Evolutionary conservation across 2,888 invertebrate species (phyloP), one percentile per base, ranked within the genome.

Genomic region (Leptopterna dolabrata): DNA sequence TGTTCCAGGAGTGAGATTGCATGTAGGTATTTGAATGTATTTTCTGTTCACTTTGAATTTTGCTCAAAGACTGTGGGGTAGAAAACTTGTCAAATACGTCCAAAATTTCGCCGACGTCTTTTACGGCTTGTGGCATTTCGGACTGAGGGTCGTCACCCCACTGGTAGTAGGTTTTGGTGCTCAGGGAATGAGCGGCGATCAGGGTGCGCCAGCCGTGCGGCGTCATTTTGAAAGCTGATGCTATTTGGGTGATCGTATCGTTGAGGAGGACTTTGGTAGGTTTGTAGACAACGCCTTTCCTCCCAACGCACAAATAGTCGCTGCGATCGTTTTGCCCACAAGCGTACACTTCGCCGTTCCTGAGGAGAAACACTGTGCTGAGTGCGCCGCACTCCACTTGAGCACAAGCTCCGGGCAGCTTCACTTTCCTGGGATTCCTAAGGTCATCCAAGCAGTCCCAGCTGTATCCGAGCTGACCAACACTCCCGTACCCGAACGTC

Each of bases 321-420:
- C 14, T 24, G 6, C 24, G 19, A 0, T n/a, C 16, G 27, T 80
- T 80, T 16, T 24, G 4, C 0, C 80, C 80, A 29, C 80, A 47
- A 19, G 45, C 80, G 47, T 80, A 80, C 19, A 80, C 47, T 80
- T 80, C 80, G 4, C 80, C 80, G 19, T 19, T 47, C 2, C 47
- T 45, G 1, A 80, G 47, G 19, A 80, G 29, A 47, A 47, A 80
- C 27, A 80, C n/a, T 2, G 80, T 80, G 43, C 43, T 45, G 19
- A 43, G 24, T 0, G 47, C 0, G 1, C 47, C 80, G 47, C 80
- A 80, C 27, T 47, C 47, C 14, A 80, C 80, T 6, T 47, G 6
- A 0, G 16, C 11, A 47, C 80, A 80, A 19, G 47, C 19, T 13
- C 24, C 19, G 29, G 80, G 80, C 13, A 80, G 2, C 13, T n/a